Base-by-base conservation (phyloP, 2,888 invertebrate genomes). In the Spialia ferax region DNA sequence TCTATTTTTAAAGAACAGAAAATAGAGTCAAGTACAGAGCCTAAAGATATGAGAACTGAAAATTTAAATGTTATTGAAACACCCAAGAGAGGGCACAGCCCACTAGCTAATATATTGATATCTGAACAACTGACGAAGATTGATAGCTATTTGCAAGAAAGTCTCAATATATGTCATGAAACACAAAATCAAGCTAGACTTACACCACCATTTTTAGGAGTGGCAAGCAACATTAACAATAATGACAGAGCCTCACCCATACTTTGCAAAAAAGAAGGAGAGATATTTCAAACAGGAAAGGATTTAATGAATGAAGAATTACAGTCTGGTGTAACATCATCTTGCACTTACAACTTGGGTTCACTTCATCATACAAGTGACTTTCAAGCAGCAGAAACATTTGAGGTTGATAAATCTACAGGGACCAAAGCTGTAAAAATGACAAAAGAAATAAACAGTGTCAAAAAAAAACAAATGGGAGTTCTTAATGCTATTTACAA, bases 51-150 rank as follows among this genome's bases (percentile, higher is more conserved):
- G 22, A 42, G 8, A 10, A 56, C 15, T 26, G 69, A 69, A 61
- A 32, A 20, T 35, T 70, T 83, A 52, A 71, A 75, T 65, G 62
- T 73, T 52, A 68, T 65, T 20, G 82, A 81, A 55, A 75, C 82
- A 23, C 48, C 77, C 52, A 74, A 77, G 64, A 82, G 88, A 72
- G 73, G 80, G 20, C 82, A 79, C 48, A 91, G 87, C 75, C 91
- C 92, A 54, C 77, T 92, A 60, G 88, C 87, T 8, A 91, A 91
- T 73, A 74, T 85, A 23, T 67, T 83, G 29, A 82, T 93, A 56
- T 81, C 92, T n/a, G 90, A 93, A 71, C 89, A 91, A 71, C 74
- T 93, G 73, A 84, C 83, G 18, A 93, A 88, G 79, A 92, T 93
- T 73, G 91, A 93, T 71, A 85, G 74, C 76, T 89, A 92, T 74